Base-by-base conservation (phyloP, 2,888 invertebrate species). In the Leptura quadrifasciata region DNA sequence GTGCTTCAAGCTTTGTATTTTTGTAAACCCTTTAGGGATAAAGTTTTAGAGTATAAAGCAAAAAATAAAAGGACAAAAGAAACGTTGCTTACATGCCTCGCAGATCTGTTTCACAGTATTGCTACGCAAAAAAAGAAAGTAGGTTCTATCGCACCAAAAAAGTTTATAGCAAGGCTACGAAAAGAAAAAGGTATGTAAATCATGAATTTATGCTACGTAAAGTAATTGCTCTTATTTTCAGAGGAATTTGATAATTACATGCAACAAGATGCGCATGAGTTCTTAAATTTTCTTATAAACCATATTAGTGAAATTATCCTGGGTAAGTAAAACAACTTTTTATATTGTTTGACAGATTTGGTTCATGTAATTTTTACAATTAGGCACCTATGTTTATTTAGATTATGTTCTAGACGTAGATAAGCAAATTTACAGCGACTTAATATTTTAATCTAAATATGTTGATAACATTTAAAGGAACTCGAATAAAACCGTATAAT, bases 181-280 rank as follows among this genome's bases (percentile, higher is more conserved):
- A 99, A 99, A 91, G 99, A 99, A 91, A 99, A 99, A 92, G 97
- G 97, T 96, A 85, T 75, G 75, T 68, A 31, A 21, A 21, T 18
- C 0, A n/a, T 52, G 31, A 17, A 54, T 21, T 75, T 60, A 74
- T 74, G 74, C 18, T 72, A 73, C 75, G 78, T 88, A 89, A 75
- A 76, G 8, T 58, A 12, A 71, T 15, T 75, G 12, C 24, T 79
- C 75, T 85, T 54, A 73, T 83, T 93, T 93, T 77, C 93, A 97
- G 98, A 98, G 91, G 95, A 98, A 88, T 99, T 99, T 91, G 99
- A 99, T 91, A 99, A 99, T 90, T 99, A 98, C 88, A 97, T 98
- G 96, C 99, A 99, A 90, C 99, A 99, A 91, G 99, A 99, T 94
- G 99, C 99, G 65, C 99, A 99, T 89, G 99, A 99, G 89, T 99